These are phyloP conservation scores for Gymnogyps californianus DNA, from an alignment of 2,113 vertebrate species.

Conservation along the genomic window DNA sequence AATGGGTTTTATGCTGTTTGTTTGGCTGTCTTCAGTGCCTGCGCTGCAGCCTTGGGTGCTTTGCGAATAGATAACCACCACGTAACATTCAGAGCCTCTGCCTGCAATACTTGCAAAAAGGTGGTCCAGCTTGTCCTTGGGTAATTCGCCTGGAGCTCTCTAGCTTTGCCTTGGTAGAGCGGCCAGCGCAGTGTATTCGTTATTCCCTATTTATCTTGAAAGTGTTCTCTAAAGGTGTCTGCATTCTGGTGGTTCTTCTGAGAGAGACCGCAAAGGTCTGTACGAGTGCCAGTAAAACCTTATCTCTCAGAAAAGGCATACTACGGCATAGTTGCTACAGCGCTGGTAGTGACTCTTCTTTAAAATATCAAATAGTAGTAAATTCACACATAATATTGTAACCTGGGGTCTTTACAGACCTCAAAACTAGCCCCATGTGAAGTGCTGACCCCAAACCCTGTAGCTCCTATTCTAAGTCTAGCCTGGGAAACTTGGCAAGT, in stretches of 20 bases:
- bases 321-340: neutral
- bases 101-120: neutral
- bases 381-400: neutral
- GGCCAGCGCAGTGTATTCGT: rapidly evolving
- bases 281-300: neutral
- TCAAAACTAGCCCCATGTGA: neutral
- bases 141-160: neutral
- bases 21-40: neutral
- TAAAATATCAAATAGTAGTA: neutral
- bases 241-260: neutral
- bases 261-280: neutral
- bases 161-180: neutral
- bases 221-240: neutral
- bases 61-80: neutral
- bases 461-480: neutral
- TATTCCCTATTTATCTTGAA: neutral
- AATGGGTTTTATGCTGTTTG: neutral
- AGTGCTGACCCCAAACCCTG: neutral
- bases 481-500: neutral
- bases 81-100: neutral
- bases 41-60: neutral
- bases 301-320: neutral
- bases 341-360: neutral
- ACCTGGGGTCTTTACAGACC: neutral
- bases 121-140: neutral